Evolutionary conservation across 2,113 vertebrate species (phyloP), one percentile per base, ranked within the genome.

Genomic region (Alosa alosa): DNA sequence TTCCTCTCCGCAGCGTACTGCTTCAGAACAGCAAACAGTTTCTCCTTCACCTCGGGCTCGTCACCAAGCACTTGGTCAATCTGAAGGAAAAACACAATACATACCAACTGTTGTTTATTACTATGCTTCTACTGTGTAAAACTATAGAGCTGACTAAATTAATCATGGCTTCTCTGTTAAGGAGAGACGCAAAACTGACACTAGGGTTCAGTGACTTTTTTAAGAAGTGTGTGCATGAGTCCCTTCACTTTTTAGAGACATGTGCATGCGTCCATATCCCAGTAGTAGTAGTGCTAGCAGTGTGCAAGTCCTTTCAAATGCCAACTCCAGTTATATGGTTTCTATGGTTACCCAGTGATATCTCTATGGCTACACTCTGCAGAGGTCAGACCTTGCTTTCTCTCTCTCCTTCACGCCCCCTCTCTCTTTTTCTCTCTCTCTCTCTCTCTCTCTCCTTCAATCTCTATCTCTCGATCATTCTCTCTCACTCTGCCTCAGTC

Each of bases 1-100:
- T 93, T 96, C 91, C 96, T 95, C 92, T 98, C 97, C 0, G 97
- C 94, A 0, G 98, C 98, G 0, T 97, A 99, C 87, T 97, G 98
- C 94, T 99, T 99, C 89, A 99, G 92, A 1, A 95, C 92, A 0
- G 93, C 17, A 78, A 97, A 97, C 84, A 99, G 94, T 89, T 94
- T 96, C 92, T 99, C 97, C 88, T 96, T 98, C 81, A 97, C 94
- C 36, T 95, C 92, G 0, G 94, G 96, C 84, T 97, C 96, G 0
- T 96, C 95, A 0, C 95, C 94, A 0, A 99, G 93, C 88, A 97
- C 92, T 88, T 97, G 96, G 0, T 99, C 97, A 44, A 99, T 96
- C 98, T 99, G 94, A 84, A 83, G 78, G 41, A 81, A 13, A 82
- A 46, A 83, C 44, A 81, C 15, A 47, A 45, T 4, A 84, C 82